These are phyloP conservation scores for Drosophila meridionalis DNA, from an alignment of 2,888 invertebrate species.

Conservation along the genomic window DNA sequence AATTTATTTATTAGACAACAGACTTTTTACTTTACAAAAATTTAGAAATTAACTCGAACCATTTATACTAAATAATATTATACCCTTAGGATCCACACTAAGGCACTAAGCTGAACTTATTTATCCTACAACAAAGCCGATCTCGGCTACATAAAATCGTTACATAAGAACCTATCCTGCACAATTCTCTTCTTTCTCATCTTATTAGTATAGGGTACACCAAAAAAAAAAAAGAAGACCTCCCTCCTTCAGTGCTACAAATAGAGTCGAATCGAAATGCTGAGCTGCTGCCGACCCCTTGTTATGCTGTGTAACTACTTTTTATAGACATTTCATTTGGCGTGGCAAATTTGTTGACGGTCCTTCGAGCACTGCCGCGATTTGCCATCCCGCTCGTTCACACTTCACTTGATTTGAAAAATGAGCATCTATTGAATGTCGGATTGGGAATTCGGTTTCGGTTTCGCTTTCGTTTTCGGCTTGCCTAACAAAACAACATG, in stretches of 20 bases:
- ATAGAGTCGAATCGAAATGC: neutral
- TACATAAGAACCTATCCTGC: neutral
- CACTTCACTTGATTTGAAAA: constrained; percentile 80
- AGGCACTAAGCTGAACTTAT: neutral
- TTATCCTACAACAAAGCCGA: neutral
- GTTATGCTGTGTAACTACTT: constrained; percentile 58
- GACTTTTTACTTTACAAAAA: too few species aligned
- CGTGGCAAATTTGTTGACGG: constrained; percentile 69
- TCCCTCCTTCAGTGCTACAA: neutral
- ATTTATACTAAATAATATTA: too few species aligned
- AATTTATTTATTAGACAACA: neutral
- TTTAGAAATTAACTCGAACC: too few species aligned
- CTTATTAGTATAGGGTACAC: constrained; percentile 8
- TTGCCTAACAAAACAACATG: constrained; percentile 61
- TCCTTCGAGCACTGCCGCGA: constrained; percentile 42
- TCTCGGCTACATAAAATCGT: neutral
- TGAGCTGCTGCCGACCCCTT: constrained; percentile 26
- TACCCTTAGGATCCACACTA: neutral
- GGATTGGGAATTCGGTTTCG: constrained; percentile 48
- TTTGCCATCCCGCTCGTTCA: constrained; percentile 61
- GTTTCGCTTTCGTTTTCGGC: constrained; percentile 20
- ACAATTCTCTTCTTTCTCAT: too few species aligned
- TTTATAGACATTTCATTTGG: constrained; percentile 71
- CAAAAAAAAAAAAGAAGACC: neutral
- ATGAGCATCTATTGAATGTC: constrained; percentile 74